Conservation (phyloP, 2,888 invertebrate genomes). For the Julus scanicus region DNA sequence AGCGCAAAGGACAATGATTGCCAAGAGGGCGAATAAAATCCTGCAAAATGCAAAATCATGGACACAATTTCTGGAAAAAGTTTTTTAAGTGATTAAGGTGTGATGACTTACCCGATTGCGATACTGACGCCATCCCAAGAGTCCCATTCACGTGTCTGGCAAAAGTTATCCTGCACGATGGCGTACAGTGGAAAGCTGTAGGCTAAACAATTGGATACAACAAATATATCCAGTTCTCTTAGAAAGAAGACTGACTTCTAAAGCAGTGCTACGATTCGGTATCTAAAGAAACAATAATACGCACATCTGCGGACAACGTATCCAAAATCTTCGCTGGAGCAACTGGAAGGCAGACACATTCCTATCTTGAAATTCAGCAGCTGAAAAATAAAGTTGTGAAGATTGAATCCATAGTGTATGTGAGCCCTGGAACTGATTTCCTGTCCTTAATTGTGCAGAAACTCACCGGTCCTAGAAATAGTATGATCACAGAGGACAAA, state of each 20-base stretch:
- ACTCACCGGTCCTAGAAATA: conserved; percentile 10
- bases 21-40: background rate
- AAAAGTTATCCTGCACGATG: conserved; percentile 46
- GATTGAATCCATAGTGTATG: background rate
- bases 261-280: background rate
- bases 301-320: conserved; percentile 29
- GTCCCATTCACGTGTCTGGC: background rate
- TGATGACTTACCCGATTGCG: conserved; percentile 20
- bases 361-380: conserved; percentile 49
- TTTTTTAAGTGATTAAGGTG: background rate
- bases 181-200: background rate
- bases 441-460: background rate
- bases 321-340: conserved; percentile 9
- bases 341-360: conserved; percentile 48
- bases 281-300: background rate
- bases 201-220: background rate
- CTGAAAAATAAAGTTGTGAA: background rate
- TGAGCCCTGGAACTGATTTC: background rate
- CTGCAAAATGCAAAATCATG: conserved; percentile 5
- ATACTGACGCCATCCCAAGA: conserved; percentile 18
- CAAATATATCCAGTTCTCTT: background rate
- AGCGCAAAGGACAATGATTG: background rate
- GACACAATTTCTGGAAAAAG: background rate
- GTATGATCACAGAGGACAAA: conserved; percentile 8
- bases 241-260: background rate